These are phyloP conservation scores for Encarsia formosa DNA, from an alignment of 2,888 invertebrate genomes.

Conservation along the genomic window DNA sequence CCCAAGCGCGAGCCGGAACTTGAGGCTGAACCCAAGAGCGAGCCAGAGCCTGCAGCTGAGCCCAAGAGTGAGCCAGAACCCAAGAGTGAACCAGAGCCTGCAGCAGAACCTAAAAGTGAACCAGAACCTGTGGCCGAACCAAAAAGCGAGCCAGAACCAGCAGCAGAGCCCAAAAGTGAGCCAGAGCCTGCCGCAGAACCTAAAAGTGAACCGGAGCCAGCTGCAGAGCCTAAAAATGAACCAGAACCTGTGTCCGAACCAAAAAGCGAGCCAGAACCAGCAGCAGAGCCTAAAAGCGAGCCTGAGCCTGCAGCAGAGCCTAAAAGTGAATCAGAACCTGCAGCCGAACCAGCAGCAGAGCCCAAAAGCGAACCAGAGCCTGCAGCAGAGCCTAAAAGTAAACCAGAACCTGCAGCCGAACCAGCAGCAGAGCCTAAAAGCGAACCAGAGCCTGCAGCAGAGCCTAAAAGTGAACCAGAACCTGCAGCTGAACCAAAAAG, in stretches of 20 bases:
- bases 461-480: slow-evolving; percentile 32
- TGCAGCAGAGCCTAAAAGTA: slow-evolving; percentile 33
- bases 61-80: slow-evolving; percentile 31
- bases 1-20: slow-evolving; percentile 31
- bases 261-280: slow-evolving; percentile 28
- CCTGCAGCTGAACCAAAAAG: slow-evolving; percentile 32
- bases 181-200: slow-evolving; percentile 31
- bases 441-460: slow-evolving; percentile 22
- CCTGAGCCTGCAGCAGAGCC: slow-evolving; percentile 34
- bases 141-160: slow-evolving; percentile 30
- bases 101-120: slow-evolving; percentile 24
- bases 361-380: slow-evolving; percentile 26
- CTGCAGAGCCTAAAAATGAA: slow-evolving; percentile 35
- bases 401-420: slow-evolving; percentile 33
- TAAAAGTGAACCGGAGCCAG: slow-evolving; percentile 34
- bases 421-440: slow-evolving; percentile 36
- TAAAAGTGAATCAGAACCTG: slow-evolving; percentile 26
- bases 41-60: slow-evolving; percentile 29
- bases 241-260: slow-evolving; percentile 34
- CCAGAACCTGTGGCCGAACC: slow-evolving; percentile 36
- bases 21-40: slow-evolving; percentile 31
- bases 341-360: slow-evolving; percentile 26
- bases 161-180: slow-evolving; percentile 25
- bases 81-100: slow-evolving; percentile 26
- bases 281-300: slow-evolving; percentile 35